Evolutionary conservation across 2,113 vertebrate species (phyloP).

Genomic region (Brienomyrus longianalis): DNA sequence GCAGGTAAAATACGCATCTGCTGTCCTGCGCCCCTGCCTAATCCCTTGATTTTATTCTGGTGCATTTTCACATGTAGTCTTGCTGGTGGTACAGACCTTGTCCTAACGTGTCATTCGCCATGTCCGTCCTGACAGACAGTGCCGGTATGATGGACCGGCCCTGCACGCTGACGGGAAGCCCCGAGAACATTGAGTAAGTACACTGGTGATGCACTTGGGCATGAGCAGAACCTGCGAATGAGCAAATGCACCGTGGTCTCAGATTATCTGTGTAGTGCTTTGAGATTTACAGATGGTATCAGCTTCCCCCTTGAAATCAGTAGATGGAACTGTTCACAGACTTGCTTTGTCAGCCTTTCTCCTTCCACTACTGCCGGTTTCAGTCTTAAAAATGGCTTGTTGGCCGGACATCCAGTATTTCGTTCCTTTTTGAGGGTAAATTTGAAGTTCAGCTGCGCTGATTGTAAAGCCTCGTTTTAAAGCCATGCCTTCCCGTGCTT

Average conservation of each 20-base stretch:
- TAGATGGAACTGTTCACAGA: neutral
- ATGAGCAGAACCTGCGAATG: neutral
- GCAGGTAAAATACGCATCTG: constrained; percentile 65
- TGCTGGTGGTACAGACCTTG: neutral
- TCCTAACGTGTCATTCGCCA: constrained; percentile 18
- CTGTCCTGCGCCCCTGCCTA: neutral
- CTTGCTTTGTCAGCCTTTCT: neutral
- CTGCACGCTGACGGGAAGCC: constrained; percentile 89
- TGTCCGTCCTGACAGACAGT: constrained; percentile 72
- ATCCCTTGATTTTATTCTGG: no score
- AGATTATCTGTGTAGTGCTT: no score
- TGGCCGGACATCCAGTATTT: neutral
- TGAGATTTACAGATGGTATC: neutral
- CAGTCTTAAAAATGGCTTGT: neutral
- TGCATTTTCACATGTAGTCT: neutral
- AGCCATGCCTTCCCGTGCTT: neutral
- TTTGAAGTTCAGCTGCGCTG: neutral
- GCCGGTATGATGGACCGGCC: constrained; percentile 93
- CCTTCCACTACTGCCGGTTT: neutral
- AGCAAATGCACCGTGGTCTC: neutral
- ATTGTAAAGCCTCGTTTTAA: neutral
- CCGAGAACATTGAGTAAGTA: constrained; percentile 97
- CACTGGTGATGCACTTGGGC: neutral
- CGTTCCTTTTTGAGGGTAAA: neutral
- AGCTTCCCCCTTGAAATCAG: neutral